Conservation (phyloP, 2,888 invertebrate species). For the Octonoba sinensis region DNA sequence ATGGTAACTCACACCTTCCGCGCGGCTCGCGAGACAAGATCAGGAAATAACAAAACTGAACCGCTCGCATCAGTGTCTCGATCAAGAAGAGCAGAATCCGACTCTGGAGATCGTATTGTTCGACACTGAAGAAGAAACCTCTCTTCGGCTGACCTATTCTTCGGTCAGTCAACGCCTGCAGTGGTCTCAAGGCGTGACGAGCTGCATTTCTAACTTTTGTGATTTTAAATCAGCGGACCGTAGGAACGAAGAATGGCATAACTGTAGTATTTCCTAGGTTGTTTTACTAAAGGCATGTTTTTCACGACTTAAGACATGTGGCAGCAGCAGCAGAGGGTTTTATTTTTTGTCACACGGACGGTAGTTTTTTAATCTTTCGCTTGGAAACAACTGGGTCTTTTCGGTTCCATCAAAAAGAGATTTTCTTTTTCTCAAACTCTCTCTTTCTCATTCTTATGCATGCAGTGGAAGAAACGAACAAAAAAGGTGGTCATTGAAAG, state of each 20-base stretch:
- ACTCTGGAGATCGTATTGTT: conserved; percentile 21
- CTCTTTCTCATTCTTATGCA: too few species aligned
- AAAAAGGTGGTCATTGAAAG: too few species aligned
- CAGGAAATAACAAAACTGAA: conserved; percentile 7
- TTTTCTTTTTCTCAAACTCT: too few species aligned
- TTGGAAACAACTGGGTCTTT: too few species aligned
- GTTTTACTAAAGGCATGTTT: conserved; percentile 5
- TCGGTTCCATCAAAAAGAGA: too few species aligned
- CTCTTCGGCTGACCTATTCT: conserved; percentile 52
- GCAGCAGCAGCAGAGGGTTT: background rate
- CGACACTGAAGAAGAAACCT: conserved; percentile 36
- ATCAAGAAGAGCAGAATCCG: conserved; percentile 5
- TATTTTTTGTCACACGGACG: background rate
- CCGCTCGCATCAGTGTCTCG: conserved; percentile 1
- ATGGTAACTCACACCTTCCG: too few species aligned
- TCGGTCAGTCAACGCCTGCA: conserved; percentile 54
- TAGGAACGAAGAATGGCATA: conserved; percentile 25
- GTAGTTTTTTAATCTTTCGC: too few species aligned
- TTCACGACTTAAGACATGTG: too few species aligned
- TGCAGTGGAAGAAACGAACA: too few species aligned
- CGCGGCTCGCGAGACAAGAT: background rate
- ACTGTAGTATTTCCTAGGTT: conserved; percentile 34
- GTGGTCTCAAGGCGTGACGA: conserved; percentile 33
- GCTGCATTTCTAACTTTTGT: conserved; percentile 14
- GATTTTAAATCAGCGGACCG: conserved; percentile 35